Conservation (phyloP, 2,888 invertebrate species). For the Dioctria linearis region DNA sequence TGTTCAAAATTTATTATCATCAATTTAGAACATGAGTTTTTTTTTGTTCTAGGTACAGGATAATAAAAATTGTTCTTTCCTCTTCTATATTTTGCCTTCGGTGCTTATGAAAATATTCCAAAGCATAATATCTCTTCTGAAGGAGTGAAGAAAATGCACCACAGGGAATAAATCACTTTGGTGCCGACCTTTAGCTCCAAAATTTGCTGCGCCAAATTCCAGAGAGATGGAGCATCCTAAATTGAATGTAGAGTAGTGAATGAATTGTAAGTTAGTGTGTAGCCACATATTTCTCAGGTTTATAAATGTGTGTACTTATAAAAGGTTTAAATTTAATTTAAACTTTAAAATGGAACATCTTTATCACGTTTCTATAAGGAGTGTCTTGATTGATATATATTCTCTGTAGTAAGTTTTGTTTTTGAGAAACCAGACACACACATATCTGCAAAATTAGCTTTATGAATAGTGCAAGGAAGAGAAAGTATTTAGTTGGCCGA, state of each 20-base stretch:
- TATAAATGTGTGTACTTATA: background rate
- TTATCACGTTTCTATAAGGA: background rate
- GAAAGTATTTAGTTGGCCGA: no score
- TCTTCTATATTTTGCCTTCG: background rate
- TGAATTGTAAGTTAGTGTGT: background rate
- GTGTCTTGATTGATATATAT: background rate
- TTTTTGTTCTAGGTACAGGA: background rate
- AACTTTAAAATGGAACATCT: slow-evolving; percentile 1
- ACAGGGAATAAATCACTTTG: background rate
- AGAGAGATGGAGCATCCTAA: background rate
- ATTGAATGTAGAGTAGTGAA: background rate
- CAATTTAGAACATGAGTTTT: background rate
- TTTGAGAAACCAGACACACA: no score
- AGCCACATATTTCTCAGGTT: background rate
- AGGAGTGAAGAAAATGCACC: background rate
- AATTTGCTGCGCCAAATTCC: background rate
- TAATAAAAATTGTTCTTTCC: background rate
- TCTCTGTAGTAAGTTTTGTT: background rate
- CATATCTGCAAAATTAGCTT: background rate
- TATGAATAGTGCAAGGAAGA: background rate
- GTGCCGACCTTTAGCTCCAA: background rate
- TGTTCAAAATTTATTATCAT: background rate
- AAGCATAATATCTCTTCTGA: background rate
- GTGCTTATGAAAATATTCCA: background rate
- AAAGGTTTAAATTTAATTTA: slow-evolving; percentile 14